Evolutionary conservation across 2,797 vertebrate genomes (phyloP).

Genomic region (Mus caroli): DNA sequence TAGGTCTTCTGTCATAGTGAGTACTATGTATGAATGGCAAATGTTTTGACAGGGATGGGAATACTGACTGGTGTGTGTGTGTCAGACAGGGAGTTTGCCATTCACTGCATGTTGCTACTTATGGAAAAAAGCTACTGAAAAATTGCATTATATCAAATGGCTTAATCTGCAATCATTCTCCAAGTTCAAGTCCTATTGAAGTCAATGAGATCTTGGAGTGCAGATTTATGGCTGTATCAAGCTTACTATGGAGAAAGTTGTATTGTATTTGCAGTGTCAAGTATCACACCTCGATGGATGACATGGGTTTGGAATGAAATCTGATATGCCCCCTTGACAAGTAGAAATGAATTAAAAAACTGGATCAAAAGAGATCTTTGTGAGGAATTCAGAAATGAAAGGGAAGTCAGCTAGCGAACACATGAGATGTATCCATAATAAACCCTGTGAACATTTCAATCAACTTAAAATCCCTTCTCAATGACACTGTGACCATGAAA

Average conservation of each 20-base stretch:
- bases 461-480: background rate
- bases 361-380: slow-evolving; percentile 32
- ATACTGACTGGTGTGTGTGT: slow-evolving; percentile 53
- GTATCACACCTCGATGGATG: slow-evolving; percentile 58
- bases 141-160: slow-evolving; percentile 76
- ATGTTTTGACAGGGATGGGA: slow-evolving; percentile 72
- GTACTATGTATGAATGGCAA: background rate
- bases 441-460: slow-evolving; percentile 10
- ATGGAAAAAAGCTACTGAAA: slow-evolving; percentile 69
- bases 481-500: background rate
- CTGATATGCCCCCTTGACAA: slow-evolving; percentile 20
- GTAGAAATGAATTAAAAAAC: slow-evolving; percentile 63
- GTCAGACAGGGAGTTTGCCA: slow-evolving; percentile 72
- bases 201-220: slow-evolving; percentile 74
- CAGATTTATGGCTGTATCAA: slow-evolving; percentile 73
- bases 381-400: slow-evolving; percentile 30
- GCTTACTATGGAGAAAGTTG: slow-evolving; percentile 45
- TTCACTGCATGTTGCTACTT: slow-evolving; percentile 81
- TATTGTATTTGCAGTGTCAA: slow-evolving; percentile 75
- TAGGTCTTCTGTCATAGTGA: slow-evolving; percentile 59
- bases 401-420: background rate
- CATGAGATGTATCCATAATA: slow-evolving; percentile 19
- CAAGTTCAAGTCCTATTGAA: slow-evolving; percentile 66
- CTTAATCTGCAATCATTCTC: slow-evolving; percentile 71
- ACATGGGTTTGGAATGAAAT: slow-evolving; percentile 69